Base-by-base conservation (phyloP, 2,888 invertebrate species). In the Ferdinandea cuprea region DNA sequence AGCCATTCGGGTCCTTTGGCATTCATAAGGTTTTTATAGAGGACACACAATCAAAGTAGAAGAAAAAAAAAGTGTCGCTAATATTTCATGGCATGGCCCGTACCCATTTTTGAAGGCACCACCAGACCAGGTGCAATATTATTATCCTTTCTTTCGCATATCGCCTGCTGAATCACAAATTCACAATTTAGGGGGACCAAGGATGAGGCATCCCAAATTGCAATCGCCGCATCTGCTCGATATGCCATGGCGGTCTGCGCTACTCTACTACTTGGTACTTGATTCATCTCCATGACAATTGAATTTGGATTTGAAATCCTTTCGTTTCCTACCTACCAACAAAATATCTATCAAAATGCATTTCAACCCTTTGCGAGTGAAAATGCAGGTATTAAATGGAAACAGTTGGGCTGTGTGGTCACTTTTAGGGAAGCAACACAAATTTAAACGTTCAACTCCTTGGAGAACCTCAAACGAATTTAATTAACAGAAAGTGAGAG, bases 131-230 rank as follows among this genome's bases (percentile, higher is more conserved):
- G 83, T 83, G 83, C 78, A 83, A 73, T 83, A 83, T 78, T 83
- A 83, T 78, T 35, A 83, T 83, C 83, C 72, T 83, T 83, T 83
- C 83, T 73, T 83, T 83, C 78, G 83, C 83, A 83, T 83, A 83
- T 83, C 78, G 72, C 56, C 50, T 72, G 65, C 35, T 58, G 78
- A 73, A 83, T 78, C 83, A 68, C 58, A 50, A 50, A 42, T 3
- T 32, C 11, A 44, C n/a, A n/a, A n/a, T n/a, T n/a, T n/a, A 46
- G 76, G 59, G 59, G 54, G 58, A 56, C 37, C 48, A 13, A 44
- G 9, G 58, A 7, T 32, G 66, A 35, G 19, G 44, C 56, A 61
- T 66, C 63, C 17, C 58, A 78, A 83, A 78, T 58, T 78, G 78
- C 78, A 83, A 68, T 68, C 63, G 73, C 83, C 63, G 73, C 83